Evolutionary conservation across 35 echinoderm and acorn worm genomes (phyloP).

Genomic region (Strongylocentrotus purpuratus): DNA sequence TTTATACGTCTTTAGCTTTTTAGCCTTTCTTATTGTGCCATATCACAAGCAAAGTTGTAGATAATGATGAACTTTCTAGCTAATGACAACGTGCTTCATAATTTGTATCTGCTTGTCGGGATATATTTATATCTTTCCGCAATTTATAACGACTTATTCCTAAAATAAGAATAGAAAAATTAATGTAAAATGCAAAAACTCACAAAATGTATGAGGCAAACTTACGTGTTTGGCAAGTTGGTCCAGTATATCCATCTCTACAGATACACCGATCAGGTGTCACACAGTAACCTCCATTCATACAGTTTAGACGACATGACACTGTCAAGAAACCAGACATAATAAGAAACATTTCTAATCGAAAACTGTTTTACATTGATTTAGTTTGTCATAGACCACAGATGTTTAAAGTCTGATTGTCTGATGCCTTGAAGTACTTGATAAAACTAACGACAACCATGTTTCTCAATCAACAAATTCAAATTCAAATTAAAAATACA

Average conservation of each 20-base stretch:
- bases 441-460: background rate
- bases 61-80: too few species aligned
- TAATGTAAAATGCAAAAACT: too few species aligned
- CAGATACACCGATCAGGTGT: slow-evolving; percentile 64
- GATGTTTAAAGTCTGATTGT: background rate
- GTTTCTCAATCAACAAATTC: background rate
- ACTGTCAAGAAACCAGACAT: slow-evolving; percentile 4
- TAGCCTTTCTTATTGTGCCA: too few species aligned
- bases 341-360: background rate
- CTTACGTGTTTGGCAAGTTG: slow-evolving; percentile 67
- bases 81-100: too few species aligned
- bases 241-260: slow-evolving; percentile 56
- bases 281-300: slow-evolving; percentile 66
- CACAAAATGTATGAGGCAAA: background rate
- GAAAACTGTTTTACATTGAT: background rate
- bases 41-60: too few species aligned
- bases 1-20: too few species aligned
- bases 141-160: too few species aligned
- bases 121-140: too few species aligned
- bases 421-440: background rate
- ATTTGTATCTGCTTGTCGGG: too few species aligned
- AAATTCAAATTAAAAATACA: too few species aligned
- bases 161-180: too few species aligned
- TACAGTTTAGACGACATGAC: slow-evolving; percentile 66
- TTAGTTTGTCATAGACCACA: background rate